Percentiles rank a stretch among this genome's conserved stretches.
Conservation (phyloP, 2,888 invertebrate genomes). For the Cryptosula pallasiana region DNA sequence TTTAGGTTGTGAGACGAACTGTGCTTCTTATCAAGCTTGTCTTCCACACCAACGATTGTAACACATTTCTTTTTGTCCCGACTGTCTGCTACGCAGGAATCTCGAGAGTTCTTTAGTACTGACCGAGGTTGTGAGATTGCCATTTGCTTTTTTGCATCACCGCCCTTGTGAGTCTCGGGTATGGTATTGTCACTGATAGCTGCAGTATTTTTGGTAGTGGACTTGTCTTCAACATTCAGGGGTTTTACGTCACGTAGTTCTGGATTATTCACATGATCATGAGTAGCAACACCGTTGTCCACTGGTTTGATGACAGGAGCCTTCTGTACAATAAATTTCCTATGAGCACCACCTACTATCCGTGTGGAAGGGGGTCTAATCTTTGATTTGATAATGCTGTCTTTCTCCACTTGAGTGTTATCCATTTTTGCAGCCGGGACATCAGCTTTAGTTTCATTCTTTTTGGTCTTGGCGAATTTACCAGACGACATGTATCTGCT, state of each 20-base stretch:
- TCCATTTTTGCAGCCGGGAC: not conserved
- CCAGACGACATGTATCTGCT: not conserved
- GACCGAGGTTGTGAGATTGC: conserved; percentile 4
- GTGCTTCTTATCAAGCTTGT: not conserved
- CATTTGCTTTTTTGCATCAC: not conserved
- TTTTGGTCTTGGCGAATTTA: not conserved
- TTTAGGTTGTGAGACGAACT: not conserved
- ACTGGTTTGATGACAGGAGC: not conserved
- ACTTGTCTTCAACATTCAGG: not conserved
- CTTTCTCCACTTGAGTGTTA: not conserved
- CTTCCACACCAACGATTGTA: not conserved
- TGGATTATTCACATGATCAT: not conserved
- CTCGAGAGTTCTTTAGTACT: not conserved
- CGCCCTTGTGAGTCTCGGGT: not conserved
- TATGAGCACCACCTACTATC: not conserved
- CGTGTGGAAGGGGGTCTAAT: not conserved
- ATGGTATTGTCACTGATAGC: not conserved
- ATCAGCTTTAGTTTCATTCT: not conserved
- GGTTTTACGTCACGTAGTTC: not conserved
- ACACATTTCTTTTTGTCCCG: conserved; percentile 17
- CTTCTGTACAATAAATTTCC: conserved; percentile 7
- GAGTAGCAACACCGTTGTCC: not conserved
- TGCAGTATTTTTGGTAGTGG: not conserved
- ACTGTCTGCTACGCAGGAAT: not conserved
- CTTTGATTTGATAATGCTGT: not conserved